Percentiles rank a stretch among this genome's conserved stretches.
These are phyloP conservation scores for Chydorus sphaericus DNA, from an alignment of 2,888 invertebrate genomes.

Conservation along the genomic window DNA sequence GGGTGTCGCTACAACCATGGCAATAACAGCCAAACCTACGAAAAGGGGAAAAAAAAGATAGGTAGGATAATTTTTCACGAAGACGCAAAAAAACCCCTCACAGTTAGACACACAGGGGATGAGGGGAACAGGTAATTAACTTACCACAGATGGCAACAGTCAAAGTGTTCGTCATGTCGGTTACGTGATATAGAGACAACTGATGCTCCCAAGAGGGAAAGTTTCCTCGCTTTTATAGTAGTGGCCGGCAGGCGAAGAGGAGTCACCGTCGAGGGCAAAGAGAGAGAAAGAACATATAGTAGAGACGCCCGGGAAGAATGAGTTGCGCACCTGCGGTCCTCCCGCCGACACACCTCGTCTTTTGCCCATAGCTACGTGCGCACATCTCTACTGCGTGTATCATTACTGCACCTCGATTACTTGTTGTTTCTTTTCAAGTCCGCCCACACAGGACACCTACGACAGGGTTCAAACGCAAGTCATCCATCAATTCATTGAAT, in stretches of 20 bases:
- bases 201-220: constrained; percentile 6
- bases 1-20: background rate
- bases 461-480: too few species aligned
- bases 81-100: background rate
- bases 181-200: background rate
- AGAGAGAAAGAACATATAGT: too few species aligned
- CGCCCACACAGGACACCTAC: too few species aligned
- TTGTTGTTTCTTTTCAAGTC: too few species aligned
- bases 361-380: too few species aligned
- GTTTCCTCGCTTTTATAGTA: constrained; percentile 8
- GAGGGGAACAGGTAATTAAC: background rate
- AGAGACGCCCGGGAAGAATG: too few species aligned
- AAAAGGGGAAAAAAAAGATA: background rate
- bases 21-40: background rate
- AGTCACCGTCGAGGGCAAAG: background rate
- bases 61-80: too few species aligned
- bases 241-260: background rate
- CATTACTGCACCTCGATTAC: too few species aligned
- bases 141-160: background rate
- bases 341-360: too few species aligned
- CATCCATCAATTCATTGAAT: too few species aligned
- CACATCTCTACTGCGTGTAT: too few species aligned
- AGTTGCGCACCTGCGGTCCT: background rate
- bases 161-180: background rate
- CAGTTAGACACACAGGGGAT: background rate